Evolutionary conservation across 2,888 invertebrate genomes (phyloP).

Genomic region (Hyposoter dolosus): DNA sequence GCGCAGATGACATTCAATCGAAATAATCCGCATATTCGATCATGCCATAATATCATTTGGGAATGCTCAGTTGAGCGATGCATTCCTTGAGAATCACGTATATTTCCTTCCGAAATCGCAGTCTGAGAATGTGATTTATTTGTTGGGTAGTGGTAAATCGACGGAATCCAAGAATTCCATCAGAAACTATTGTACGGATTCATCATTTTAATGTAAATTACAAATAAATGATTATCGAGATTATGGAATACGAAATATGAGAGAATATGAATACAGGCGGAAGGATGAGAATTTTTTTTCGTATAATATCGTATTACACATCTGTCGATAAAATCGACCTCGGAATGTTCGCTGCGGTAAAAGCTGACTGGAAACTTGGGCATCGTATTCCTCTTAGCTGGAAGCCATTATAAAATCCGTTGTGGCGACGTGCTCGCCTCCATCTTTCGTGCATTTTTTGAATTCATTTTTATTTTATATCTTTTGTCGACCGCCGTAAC

Average conservation of each 20-base stretch:
- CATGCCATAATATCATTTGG: background rate
- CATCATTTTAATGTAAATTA: background rate
- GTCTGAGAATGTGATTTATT: conserved; percentile 52
- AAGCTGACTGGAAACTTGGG: conserved; percentile 11
- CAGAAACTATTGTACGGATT: background rate
- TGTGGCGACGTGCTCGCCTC: conserved; percentile 29
- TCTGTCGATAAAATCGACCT: conserved; percentile 2
- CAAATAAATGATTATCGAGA: background rate
- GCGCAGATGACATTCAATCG: conserved; percentile 1
- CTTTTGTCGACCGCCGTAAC: background rate
- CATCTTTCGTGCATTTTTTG: conserved; percentile 27
- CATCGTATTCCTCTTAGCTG: conserved; percentile 39
- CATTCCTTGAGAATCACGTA: conserved; percentile 35
- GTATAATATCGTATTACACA: conserved; percentile 23
- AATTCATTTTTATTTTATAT: conserved; percentile 12
- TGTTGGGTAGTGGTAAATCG: background rate
- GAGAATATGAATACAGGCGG: background rate
- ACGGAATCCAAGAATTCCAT: conserved; percentile 29
- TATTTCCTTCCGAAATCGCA: conserved; percentile 36
- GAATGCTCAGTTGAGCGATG: conserved; percentile 17
- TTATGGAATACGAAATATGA: background rate
- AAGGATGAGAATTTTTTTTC: background rate
- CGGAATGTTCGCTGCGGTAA: conserved; percentile 39
- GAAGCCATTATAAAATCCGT: conserved; percentile 25
- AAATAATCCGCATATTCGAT: conserved; percentile 34